Evolutionary conservation across 92 coral and sea anemone species (phyloP), one percentile per base, ranked within the genome.

Genomic region (Epizoanthus scotinus): DNA sequence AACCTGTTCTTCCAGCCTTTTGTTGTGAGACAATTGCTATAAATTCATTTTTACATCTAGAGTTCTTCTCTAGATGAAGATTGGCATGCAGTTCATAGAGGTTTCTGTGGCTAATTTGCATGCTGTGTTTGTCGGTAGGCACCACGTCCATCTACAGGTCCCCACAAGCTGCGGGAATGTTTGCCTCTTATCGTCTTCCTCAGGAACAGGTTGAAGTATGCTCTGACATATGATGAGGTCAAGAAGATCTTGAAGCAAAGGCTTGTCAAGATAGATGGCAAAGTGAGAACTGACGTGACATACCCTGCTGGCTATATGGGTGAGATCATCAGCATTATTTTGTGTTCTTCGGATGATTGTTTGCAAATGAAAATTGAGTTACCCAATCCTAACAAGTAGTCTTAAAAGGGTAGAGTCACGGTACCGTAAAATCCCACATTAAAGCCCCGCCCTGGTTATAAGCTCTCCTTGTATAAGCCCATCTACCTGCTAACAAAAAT

Each of bases 101-200:
- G n/a, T 29, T 31, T 21, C 50, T 36, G 14, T 5, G 18, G 3
- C 20, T 58, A 18, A 50, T 13, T 6, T 44, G 3, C 52, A 65
- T 22, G 44, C 8, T 26, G 63, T 9, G 14, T 69, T 8, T 21
- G n/a, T 19, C 25, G 61, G 52, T 77, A 95, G 99, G 99, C 99
- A 88, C 99, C 99, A 60, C 95, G 99, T 77, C 99, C 99, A 83
- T 89, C 99, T 52, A 84, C 98, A 34, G 99, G 99, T 78, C 99
- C 99, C 26, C 99, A 95, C 91, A 95, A 95, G 84, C 63, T 95
- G 89, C 94, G 99, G 7, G 99, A 95, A 84, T 93, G 92, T 63
- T 86, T 95, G 77, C 99, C 99, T 1, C 80, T 95, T 69, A 84
- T 95, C 47, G 85, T 95, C 28, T 95, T 95, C 89, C 87, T 95